Percentiles rank a stretch among this genome's conserved stretches.
These are phyloP conservation scores for Camelus bactrianus DNA, from an alignment of 2,113 vertebrate genomes.

Conservation along the genomic window DNA sequence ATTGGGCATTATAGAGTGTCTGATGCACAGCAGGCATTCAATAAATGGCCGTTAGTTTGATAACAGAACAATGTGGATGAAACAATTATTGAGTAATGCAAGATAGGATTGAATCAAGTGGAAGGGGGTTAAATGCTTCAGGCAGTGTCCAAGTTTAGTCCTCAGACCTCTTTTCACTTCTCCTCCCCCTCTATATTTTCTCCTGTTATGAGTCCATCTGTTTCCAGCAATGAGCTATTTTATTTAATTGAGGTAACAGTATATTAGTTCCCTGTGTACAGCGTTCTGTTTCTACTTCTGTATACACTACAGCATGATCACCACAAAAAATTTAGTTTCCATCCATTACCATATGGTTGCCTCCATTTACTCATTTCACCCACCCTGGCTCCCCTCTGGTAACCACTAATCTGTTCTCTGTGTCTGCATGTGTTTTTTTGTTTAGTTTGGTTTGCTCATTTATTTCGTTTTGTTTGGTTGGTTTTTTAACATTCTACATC, in stretches of 20 bases:
- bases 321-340: background rate
- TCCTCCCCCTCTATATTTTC: background rate
- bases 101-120: constrained; percentile 3
- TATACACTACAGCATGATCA: background rate
- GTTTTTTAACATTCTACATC: background rate
- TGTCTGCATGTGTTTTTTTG: background rate
- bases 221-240: background rate
- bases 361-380: background rate
- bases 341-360: background rate
- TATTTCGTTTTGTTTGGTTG: background rate
- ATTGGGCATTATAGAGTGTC: background rate
- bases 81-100: constrained; percentile 2
- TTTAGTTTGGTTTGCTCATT: background rate
- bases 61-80: background rate
- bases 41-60: constrained; percentile 30
- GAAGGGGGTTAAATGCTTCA: background rate
- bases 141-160: constrained; percentile 22
- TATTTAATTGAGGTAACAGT: background rate
- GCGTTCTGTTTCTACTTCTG: background rate
- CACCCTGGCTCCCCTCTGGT: background rate
- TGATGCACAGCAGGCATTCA: background rate
- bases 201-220: constrained; percentile 9
- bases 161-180: background rate
- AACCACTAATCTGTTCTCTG: background rate
- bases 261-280: background rate